Percentiles rank a stretch among this genome's conserved stretches.
These are phyloP conservation scores for Anguilla marmorata DNA, from an alignment of 2,797 vertebrate genomes.

Conservation along the genomic window DNA sequence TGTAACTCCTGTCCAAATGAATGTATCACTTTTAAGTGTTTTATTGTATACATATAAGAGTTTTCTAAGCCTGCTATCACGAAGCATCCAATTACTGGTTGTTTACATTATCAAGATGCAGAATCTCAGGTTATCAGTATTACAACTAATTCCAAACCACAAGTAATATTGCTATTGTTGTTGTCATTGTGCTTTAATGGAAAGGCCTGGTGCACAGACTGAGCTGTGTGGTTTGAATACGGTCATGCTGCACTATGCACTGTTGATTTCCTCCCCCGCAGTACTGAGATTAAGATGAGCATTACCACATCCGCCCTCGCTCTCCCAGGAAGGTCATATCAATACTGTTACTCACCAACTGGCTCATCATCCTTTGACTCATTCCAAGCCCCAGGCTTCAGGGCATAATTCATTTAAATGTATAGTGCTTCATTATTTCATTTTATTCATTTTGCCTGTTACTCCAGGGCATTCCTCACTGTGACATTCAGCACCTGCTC, in stretches of 20 bases:
- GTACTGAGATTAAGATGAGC: conserved; percentile 4
- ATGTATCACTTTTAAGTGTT: background rate
- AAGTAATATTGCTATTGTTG: no score
- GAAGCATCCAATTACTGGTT: background rate
- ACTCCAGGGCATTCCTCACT: background rate
- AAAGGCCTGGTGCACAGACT: background rate
- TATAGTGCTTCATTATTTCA: background rate
- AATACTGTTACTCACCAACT: conserved; percentile 7
- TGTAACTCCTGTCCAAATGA: background rate
- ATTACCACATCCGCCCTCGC: background rate
- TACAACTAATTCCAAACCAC: no score
- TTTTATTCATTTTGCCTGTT: background rate
- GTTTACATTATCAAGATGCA: background rate
- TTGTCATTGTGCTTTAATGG: background rate
- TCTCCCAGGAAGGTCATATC: background rate
- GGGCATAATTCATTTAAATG: background rate
- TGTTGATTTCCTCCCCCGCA: conserved; percentile 13
- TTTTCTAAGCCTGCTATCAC: background rate
- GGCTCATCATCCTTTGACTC: background rate
- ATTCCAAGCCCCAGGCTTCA: background rate
- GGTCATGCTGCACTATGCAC: background rate
- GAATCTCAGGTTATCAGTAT: no score
- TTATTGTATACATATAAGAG: background rate
- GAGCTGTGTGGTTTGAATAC: background rate
- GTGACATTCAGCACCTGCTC: background rate